phyloP scores from a whole-genome alignment of 2,888 invertebrate species.

The Clistopyga incitator region DNA sequence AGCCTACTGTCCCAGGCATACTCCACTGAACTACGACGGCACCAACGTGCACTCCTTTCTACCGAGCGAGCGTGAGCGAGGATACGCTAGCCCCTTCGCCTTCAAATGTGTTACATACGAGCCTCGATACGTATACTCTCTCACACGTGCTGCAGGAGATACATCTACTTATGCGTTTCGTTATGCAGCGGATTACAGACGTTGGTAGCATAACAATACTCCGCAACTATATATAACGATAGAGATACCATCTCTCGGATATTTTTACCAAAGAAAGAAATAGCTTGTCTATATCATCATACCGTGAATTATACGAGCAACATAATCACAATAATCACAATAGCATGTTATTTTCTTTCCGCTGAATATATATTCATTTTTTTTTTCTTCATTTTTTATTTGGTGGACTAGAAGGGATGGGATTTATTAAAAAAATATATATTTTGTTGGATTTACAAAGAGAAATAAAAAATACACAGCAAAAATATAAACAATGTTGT shows the following conservation, averaged over 20 bases:
- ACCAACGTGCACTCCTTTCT: constrained; percentile 61
- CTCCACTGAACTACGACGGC: constrained; percentile 59
- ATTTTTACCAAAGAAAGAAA: constrained; percentile 18
- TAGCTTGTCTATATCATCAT: not conserved
- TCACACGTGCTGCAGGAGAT: not conserved
- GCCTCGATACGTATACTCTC: not conserved
- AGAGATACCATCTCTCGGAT: not conserved
- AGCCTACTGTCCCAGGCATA: constrained; percentile 60
- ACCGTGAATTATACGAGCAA: not conserved
- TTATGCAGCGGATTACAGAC: constrained; percentile 26
- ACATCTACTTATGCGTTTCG: constrained; percentile 34
- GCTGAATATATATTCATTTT: no score
- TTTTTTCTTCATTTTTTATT: no score
- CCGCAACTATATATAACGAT: not conserved
- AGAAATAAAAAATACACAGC: no score
- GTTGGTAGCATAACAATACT: constrained; percentile 1
- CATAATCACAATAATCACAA: not conserved
- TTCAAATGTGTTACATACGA: constrained; percentile 55
- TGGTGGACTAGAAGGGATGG: no score
- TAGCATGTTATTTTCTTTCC: not conserved
- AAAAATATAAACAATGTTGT: no score
- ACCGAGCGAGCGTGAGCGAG: not conserved
- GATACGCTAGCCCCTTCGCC: constrained; percentile 35
- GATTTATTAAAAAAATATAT: no score
- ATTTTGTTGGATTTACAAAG: no score